A percentile compares a stretch with the other conserved stretches of the same genome.
Conservation (phyloP, 23 tunicate genomes). For the Trididemnum nubilum region DNA sequence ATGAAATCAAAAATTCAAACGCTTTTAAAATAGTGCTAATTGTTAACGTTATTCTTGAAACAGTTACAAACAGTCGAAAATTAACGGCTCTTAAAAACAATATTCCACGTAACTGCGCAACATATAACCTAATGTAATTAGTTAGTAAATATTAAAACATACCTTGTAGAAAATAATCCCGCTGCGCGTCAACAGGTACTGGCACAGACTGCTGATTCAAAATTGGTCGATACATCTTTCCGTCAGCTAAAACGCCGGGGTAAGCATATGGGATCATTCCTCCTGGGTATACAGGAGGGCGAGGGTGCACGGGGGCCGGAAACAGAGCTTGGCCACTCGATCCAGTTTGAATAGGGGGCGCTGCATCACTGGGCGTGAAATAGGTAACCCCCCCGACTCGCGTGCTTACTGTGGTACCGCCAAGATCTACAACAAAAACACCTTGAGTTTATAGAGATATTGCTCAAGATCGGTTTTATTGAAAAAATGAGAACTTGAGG, state of each 20-base stretch:
- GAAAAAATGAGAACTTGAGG: too few species aligned
- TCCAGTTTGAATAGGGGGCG: conserved; percentile 8
- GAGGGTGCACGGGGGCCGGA: neutral
- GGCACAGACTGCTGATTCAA: neutral
- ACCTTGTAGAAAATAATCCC: conserved; percentile 10
- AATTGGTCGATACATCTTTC: neutral
- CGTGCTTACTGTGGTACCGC: conserved; percentile 12
- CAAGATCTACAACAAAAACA: too few species aligned
- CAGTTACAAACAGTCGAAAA: too few species aligned
- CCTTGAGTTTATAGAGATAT: too few species aligned
- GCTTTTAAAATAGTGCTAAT: too few species aligned
- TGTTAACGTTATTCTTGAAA: too few species aligned
- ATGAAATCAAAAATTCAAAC: too few species aligned
- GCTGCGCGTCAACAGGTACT: neutral
- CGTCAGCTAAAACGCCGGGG: neutral
- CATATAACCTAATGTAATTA: too few species aligned
- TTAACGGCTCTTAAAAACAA: too few species aligned
- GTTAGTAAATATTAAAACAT: too few species aligned
- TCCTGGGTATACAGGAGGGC: neutral
- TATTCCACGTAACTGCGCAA: too few species aligned
- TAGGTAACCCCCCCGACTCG: neutral
- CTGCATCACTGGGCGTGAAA: neutral
- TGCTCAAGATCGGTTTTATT: too few species aligned
- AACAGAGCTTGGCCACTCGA: conserved; percentile 15
- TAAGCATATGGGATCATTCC: conserved; percentile 15